Conservation (phyloP, 2,113 vertebrate genomes). For the Grammomys surdaster region DNA sequence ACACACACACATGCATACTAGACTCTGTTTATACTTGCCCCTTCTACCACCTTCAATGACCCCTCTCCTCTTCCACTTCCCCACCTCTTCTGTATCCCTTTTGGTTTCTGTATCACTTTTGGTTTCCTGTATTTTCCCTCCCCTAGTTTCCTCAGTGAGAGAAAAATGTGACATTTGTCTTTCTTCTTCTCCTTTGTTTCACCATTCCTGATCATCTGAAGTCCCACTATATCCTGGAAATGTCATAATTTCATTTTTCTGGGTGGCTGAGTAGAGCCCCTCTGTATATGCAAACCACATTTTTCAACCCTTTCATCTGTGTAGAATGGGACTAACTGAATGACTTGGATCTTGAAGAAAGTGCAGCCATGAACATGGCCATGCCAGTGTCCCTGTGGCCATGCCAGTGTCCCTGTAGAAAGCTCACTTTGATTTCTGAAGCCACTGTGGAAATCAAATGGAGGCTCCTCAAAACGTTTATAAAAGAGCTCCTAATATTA, state of each 20-base stretch:
- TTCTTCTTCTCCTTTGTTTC: neutral
- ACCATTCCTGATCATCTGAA: too few relatives aligned
- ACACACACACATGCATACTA: too few relatives aligned
- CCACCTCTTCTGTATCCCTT: neutral
- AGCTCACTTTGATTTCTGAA: neutral
- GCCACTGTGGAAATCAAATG: neutral
- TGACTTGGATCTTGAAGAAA: neutral
- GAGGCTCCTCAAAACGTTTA: neutral
- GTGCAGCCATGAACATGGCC: neutral
- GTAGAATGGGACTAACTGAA: neutral
- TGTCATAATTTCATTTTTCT: neutral
- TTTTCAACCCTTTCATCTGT: neutral
- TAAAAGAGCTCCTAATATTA: neutral
- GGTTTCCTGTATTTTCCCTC: neutral
- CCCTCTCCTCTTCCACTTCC: neutral
- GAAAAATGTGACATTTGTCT: neutral
- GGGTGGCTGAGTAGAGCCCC: neutral
- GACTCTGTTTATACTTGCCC: neutral
- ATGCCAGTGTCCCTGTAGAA: neutral
- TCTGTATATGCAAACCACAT: neutral
- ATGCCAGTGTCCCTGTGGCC: neutral
- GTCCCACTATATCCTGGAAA: neutral
- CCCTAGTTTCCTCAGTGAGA: neutral
- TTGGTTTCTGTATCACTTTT: neutral
- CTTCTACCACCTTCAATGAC: neutral